Evolutionary conservation across 2,888 invertebrate species (phyloP), one percentile per base, ranked within the genome.

Genomic region (Pelosia muscerda): DNA sequence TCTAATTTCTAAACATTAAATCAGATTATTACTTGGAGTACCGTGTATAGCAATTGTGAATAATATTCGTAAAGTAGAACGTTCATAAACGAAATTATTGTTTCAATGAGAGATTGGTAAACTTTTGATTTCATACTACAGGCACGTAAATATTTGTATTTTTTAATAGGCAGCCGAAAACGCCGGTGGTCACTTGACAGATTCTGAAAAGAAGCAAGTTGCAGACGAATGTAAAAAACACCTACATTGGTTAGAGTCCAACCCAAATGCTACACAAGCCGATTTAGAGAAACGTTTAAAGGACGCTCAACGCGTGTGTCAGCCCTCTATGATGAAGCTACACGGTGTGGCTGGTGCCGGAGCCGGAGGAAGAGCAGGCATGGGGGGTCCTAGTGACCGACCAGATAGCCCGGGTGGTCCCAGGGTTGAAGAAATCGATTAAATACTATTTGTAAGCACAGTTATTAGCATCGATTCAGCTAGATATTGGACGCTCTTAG

Each of bases 241-340:
- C 68, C 94, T 98, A 68, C 92, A 95, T 15, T 98, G 98, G 98
- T 91, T 98, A 53, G 98, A 98, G 80, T 90, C 93, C 26, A 98
- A 98, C 86, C 95, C 96, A 1, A 92, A 97, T 58, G 98, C 98
- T 9, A 96, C 97, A 64, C 97, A 97, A 81, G 96, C 96, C 11
- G 98, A 98, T 78, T 96, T 96, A 77, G 97, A 98, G 64, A 96
- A 97, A 77, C 97, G 96, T 82, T 90, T 98, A 79, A 97, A 97
- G 84, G 96, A 97, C 63, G 92, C 97, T 25, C 97, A 98, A 86
- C 95, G 95, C 23, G 96, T 97, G 23, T 98, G 97, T 84, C 96
- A 96, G 63, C 97, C 98, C 0, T 95, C 97, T 57, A 98, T 98
- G 96, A 96, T 97, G 87, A 98, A 98, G 85, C 90, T 98, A n/a